These are phyloP conservation scores for Tetramorium simillimum DNA, from an alignment of 1,140 invertebrate species.

Conservation along the genomic window DNA sequence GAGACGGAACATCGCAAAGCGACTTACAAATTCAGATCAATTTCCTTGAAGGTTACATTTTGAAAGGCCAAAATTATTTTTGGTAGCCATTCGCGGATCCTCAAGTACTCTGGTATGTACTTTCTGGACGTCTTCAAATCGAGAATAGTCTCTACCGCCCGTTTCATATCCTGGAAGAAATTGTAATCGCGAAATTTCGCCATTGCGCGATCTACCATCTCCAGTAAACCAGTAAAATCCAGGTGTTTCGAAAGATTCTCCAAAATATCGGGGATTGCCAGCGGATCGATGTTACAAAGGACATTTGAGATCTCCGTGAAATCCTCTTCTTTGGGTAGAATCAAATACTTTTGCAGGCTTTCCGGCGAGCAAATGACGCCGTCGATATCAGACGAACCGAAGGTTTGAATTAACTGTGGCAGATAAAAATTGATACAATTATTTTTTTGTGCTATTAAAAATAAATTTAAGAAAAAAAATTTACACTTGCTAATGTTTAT, in stretches of 20 bases:
- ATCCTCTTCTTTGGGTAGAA: slow-evolving; percentile 75
- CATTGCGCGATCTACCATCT: slow-evolving; percentile 78
- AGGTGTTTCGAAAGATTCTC: slow-evolving; percentile 78
- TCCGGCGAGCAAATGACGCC: slow-evolving; percentile 79
- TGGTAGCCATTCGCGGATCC: slow-evolving; percentile 77
- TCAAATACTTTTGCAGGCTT: slow-evolving; percentile 78
- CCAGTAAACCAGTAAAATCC: slow-evolving; percentile 78
- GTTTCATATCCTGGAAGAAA: slow-evolving; percentile 78
- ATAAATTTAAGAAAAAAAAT: not conserved
- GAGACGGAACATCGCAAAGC: not conserved
- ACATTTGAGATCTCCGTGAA: slow-evolving; percentile 74
- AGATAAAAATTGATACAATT: slow-evolving; percentile 24
- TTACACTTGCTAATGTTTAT: not conserved
- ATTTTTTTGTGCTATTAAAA: not conserved
- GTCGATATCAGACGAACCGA: slow-evolving; percentile 80
- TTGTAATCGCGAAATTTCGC: slow-evolving; percentile 80
- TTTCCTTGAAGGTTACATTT: slow-evolving; percentile 78
- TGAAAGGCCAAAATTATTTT: slow-evolving; percentile 76
- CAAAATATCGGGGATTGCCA: slow-evolving; percentile 78
- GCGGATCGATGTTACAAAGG: slow-evolving; percentile 78
- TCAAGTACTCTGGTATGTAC: slow-evolving; percentile 85
- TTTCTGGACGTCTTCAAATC: slow-evolving; percentile 83
- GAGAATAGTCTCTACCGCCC: slow-evolving; percentile 81
- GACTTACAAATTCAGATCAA: slow-evolving; percentile 80
- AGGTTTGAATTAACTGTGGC: slow-evolving; percentile 78